These are phyloP conservation scores for Tragulus kanchil DNA, from an alignment of 2,113 vertebrate genomes.

Conservation along the genomic window DNA sequence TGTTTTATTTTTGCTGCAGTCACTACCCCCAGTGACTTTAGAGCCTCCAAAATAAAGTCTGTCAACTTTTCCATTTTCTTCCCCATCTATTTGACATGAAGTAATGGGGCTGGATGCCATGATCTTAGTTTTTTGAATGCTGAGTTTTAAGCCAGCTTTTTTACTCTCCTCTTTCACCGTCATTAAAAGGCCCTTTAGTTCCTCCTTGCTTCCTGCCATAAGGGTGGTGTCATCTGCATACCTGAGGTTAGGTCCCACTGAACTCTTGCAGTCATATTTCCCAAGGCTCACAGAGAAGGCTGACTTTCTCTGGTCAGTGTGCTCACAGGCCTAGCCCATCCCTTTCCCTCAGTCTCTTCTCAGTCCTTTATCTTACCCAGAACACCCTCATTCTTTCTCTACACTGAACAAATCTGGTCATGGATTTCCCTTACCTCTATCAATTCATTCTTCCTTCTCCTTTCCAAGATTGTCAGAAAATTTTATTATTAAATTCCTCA, in stretches of 20 bases:
- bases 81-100: not conserved
- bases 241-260: fast-evolving
- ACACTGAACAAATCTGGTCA: not conserved
- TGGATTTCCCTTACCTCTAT: not conserved
- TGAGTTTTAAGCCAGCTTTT: not conserved
- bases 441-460: not conserved
- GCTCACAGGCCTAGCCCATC: not conserved
- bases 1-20: not conserved
- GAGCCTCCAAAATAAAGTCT: not conserved
- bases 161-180: no score
- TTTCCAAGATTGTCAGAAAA: not conserved
- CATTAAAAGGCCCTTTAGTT: no score
- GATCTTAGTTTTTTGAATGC: not conserved
- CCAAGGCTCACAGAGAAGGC: not conserved
- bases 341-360: not conserved
- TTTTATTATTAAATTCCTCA: not conserved
- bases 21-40: not conserved
- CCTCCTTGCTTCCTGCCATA: no score
- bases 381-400: not conserved
- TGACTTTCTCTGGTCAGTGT: not conserved
- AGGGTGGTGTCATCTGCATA: no score
- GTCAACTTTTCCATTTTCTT: not conserved
- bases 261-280: not conserved
- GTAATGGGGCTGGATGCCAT: not conserved
- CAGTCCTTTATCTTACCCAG: not conserved